These are phyloP conservation scores for Muscina levida DNA, from an alignment of 2,888 invertebrate species.

Conservation along the genomic window DNA sequence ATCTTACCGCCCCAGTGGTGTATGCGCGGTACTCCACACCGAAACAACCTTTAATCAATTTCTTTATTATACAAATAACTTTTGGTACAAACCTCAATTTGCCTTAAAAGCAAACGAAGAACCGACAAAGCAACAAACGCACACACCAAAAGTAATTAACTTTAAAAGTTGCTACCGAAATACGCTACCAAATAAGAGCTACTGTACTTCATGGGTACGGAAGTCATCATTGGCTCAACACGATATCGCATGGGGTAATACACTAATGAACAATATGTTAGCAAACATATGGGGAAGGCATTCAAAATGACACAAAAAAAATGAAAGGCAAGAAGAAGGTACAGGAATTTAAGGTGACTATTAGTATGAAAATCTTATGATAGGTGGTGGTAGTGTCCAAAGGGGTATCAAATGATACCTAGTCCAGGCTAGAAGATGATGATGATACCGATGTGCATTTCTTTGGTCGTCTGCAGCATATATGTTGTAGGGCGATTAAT, in stretches of 20 bases:
- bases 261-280: neutral
- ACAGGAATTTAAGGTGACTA: too few relatives aligned
- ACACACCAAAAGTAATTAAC: constrained; percentile 78
- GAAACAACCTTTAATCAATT: constrained; percentile 23
- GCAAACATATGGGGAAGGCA: neutral
- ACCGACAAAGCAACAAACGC: constrained; percentile 65
- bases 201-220: constrained; percentile 67
- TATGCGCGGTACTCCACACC: neutral
- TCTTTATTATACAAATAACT: constrained; percentile 26
- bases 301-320: too few relatives aligned
- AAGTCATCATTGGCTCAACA: constrained; percentile 53
- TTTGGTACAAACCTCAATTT: constrained; percentile 11
- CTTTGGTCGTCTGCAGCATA: too few relatives aligned
- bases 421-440: too few relatives aligned
- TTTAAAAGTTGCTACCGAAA: constrained; percentile 77
- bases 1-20: constrained; percentile 5
- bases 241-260: constrained; percentile 5
- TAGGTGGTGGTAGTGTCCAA: too few relatives aligned
- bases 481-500: too few relatives aligned
- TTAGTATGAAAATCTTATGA: too few relatives aligned
- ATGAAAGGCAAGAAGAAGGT: too few relatives aligned
- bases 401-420: too few relatives aligned
- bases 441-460: too few relatives aligned
- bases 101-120: constrained; percentile 22
- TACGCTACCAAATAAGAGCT: constrained; percentile 75